Evolutionary conservation across 2,888 invertebrate species (phyloP).

Genomic region (Anthrax anthrax): DNA sequence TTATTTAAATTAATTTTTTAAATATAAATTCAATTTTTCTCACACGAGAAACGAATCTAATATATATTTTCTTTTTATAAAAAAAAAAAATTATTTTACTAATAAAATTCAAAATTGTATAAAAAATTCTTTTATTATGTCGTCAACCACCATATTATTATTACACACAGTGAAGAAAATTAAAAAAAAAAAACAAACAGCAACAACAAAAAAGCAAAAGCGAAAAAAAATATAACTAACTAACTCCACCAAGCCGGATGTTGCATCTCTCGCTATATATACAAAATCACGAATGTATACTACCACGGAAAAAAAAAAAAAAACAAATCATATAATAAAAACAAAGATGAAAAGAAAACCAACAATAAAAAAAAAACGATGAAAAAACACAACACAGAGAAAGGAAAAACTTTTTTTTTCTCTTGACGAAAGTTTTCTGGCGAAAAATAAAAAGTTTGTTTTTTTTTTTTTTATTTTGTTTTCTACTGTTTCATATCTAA

Average conservation of each 20-base stretch:
- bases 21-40: too few relatives aligned
- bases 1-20: too few relatives aligned
- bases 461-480: not conserved
- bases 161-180: not conserved
- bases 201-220: too few relatives aligned
- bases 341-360: too few relatives aligned
- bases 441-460: not conserved
- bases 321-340: not conserved
- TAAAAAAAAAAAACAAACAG: too few relatives aligned
- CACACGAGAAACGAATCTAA: too few relatives aligned
- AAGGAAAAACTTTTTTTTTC: not conserved
- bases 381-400: not conserved
- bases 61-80: too few relatives aligned
- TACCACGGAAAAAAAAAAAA: conserved; percentile 2
- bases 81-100: too few relatives aligned
- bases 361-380: too few relatives aligned
- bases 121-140: not conserved
- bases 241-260: conserved; percentile 7
- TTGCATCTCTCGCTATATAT: conserved; percentile 6
- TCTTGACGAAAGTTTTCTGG: too few relatives aligned
- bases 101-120: not conserved
- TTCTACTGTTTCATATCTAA: too few relatives aligned
- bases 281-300: conserved; percentile 1
- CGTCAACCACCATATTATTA: conserved; percentile 2
- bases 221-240: not conserved